These are phyloP conservation scores for Meghimatium bilineatum DNA, from an alignment of 2,888 invertebrate species.

Conservation along the genomic window DNA sequence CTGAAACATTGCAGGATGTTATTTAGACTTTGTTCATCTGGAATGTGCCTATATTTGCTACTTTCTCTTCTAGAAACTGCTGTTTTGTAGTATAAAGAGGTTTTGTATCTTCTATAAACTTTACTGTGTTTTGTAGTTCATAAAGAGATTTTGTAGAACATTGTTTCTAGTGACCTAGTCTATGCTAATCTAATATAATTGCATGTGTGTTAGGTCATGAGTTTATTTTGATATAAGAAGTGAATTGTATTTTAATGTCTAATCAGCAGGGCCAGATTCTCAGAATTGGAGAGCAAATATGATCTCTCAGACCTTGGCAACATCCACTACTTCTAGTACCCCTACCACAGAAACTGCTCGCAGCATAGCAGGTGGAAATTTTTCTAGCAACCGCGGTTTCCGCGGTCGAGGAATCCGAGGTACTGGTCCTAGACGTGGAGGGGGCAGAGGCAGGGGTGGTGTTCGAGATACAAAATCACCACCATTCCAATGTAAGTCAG, in stretches of 20 bases:
- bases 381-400: neutral
- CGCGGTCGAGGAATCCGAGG: slow-evolving; percentile 27
- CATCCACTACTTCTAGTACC: neutral
- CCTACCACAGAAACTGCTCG: slow-evolving; percentile 72
- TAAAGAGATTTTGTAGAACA: no score
- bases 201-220: no score
- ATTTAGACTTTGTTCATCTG: no score
- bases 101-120: no score
- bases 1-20: no score
- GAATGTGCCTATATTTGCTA: no score
- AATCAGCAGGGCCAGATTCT: slow-evolving; percentile 47
- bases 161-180: no score
- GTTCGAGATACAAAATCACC: slow-evolving; percentile 46
- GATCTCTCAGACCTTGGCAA: neutral
- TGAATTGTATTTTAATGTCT: neutral
- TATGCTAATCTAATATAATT: no score
- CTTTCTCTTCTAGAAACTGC: no score
- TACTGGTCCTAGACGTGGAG: slow-evolving; percentile 31
- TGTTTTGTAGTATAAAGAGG: no score
- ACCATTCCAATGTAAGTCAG: slow-evolving; percentile 38
- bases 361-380: slow-evolving; percentile 58
- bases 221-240: neutral
- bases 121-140: no score
- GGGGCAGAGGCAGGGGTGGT: slow-evolving; percentile 39
- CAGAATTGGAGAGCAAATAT: slow-evolving; percentile 54